Base-by-base conservation (phyloP, 2,113 vertebrate species). In the Aspiorhynchus laticeps region DNA sequence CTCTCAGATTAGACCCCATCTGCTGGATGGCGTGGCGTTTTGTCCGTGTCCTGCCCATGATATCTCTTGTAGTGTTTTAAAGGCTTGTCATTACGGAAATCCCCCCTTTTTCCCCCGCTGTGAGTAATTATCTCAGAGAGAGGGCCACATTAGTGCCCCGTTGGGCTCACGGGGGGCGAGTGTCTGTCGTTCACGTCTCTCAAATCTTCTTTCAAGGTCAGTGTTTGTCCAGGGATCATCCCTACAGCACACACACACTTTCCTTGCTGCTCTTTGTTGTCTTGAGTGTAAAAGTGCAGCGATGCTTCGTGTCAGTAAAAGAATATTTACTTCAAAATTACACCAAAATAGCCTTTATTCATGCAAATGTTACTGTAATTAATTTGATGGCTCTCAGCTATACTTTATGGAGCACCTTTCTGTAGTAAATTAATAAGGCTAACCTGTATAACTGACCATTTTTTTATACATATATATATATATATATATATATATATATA, bases 91-190 rank as follows among this genome's bases (percentile, higher is more conserved):
- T 94, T 94, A 93, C 91, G 90, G 89, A 91, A 86, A 93, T 91
- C 87, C 91, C 85, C 91, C 91, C 87, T 53, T 56, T 33, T 48
- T 88, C 85, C 90, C 93, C 91, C 93, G 93, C 94, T 94, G 93
- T 88, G 94, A 92, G 91, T 94, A 94, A 94, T 95, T 93, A 93
- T 92, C 91, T 93, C 92, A 92, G 92, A 94, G 94, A 94, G 91
- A 91, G 91, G 90, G 90, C 77, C 91, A 92, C 91, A 93, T 93
- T 93, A 93, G 92, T 91, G 90, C 48, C 48, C 48, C 15, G 48
- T 51, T 17, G 48, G 48, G 48, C 78, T 46, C 88, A 86, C 87
- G 14, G 17, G 46, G 78, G 38, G 85, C 80, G 67, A 71, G 33
- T 11, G 69, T 73, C 69, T 73, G 69, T 38, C 69, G 19, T 0